These are phyloP conservation scores for Centruroides vittatus DNA, from an alignment of 1,140 invertebrate genomes.

Conservation along the genomic window DNA sequence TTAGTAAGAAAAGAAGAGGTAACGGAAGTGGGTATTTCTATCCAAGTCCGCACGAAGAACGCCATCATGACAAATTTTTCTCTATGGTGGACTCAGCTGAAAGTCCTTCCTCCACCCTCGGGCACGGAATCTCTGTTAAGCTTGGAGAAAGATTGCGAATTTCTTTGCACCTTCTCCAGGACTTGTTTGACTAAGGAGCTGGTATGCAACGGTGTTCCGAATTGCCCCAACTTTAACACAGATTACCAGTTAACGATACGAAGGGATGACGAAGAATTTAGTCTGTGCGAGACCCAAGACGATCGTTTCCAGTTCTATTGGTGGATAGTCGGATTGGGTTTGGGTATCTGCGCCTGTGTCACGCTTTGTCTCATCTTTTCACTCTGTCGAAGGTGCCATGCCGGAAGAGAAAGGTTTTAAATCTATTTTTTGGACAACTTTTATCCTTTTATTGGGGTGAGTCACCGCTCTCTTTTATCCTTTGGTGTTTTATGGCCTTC, in stretches of 20 bases:
- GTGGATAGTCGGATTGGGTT: constrained; percentile 12
- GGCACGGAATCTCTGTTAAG: constrained; percentile 13
- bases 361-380: constrained; percentile 8
- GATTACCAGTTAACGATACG: too few relatives aligned
- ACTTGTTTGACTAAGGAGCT: constrained; percentile 63
- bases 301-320: constrained; percentile 3
- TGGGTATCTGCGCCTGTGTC: constrained; percentile 7
- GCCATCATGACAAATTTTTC: constrained; percentile 11
- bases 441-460: too few relatives aligned
- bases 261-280: not conserved
- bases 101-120: constrained; percentile 13
- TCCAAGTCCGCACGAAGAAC: constrained; percentile 2
- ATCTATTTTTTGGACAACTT: too few relatives aligned
- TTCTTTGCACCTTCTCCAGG: constrained; percentile 62
- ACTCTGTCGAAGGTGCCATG: constrained; percentile 4
- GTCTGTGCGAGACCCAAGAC: not conserved
- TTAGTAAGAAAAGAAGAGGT: constrained; percentile 9
- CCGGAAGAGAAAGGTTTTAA: constrained; percentile 8
- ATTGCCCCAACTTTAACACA: constrained; percentile 46
- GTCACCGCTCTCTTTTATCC: too few relatives aligned
- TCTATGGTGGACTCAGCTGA: constrained; percentile 17
- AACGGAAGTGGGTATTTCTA: constrained; percentile 1
- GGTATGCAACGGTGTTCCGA: constrained; percentile 69
- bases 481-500: too few relatives aligned
- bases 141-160: constrained; percentile 40